Evolutionary conservation across 2,888 invertebrate species (phyloP).

Genomic region (Cephonodes hylas): DNA sequence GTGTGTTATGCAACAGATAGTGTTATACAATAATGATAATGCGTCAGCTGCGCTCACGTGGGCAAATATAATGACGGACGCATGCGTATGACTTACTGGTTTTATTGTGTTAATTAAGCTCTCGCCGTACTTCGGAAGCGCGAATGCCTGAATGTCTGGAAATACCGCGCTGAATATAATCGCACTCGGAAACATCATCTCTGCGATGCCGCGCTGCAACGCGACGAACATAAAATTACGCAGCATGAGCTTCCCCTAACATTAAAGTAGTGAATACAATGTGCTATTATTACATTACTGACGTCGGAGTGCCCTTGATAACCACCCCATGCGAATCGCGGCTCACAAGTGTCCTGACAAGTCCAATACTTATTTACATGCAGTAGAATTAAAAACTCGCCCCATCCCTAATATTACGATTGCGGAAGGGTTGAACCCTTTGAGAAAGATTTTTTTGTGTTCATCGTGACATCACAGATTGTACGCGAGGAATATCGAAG

Average conservation of each 20-base stretch:
- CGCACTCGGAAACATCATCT: constrained; percentile 2
- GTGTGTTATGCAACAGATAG: constrained; percentile 44
- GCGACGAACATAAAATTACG: constrained; percentile 28
- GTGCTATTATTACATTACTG: constrained; percentile 75
- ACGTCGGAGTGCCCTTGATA: constrained; percentile 73
- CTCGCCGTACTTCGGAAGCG: not conserved
- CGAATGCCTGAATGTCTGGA: not conserved
- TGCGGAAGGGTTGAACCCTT: constrained; percentile 76
- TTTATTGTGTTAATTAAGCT: not conserved
- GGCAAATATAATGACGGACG: not conserved
- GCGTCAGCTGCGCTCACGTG: constrained; percentile 20
- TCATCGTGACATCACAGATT: constrained; percentile 57
- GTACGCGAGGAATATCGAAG: constrained; percentile 57
- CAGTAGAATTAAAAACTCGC: constrained; percentile 72
- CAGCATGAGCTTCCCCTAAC: constrained; percentile 51
- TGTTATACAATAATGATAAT: constrained; percentile 28
- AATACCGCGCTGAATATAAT: constrained; percentile 11
- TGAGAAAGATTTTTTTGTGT: constrained; percentile 62
- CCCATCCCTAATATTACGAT: constrained; percentile 67
- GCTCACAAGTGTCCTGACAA: constrained; percentile 76
- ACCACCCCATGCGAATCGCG: constrained; percentile 68
- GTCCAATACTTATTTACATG: constrained; percentile 79
- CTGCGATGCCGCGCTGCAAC: constrained; percentile 1
- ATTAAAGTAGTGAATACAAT: constrained; percentile 60
- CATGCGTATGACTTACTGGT: not conserved